These are phyloP conservation scores for Xyliphius kryptos DNA, from an alignment of 2,113 vertebrate species.

Conservation along the genomic window DNA sequence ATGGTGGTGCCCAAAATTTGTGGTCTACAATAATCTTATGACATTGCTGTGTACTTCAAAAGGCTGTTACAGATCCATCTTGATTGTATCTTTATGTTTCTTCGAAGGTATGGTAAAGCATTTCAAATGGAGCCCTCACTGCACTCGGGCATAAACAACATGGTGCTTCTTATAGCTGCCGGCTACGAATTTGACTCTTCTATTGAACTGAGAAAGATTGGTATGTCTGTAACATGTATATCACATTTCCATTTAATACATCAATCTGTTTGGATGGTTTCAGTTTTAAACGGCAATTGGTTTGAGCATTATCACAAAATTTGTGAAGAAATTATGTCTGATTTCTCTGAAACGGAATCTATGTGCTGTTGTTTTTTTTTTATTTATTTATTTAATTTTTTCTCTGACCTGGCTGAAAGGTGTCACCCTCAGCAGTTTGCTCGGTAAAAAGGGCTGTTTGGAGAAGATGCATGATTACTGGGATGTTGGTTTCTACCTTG, in stretches of 20 bases:
- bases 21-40: no score
- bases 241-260: no score
- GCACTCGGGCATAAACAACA: slow-evolving; percentile 77
- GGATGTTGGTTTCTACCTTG: slow-evolving; percentile 88
- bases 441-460: slow-evolving; percentile 78
- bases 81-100: neutral
- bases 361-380: neutral
- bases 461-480: slow-evolving; percentile 88
- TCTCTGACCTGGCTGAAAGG: slow-evolving; percentile 54
- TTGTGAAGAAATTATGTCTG: no score
- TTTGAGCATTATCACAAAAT: no score
- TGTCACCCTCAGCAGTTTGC: slow-evolving; percentile 76
- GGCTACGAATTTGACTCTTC: slow-evolving; percentile 79
- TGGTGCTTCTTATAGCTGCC: slow-evolving; percentile 76
- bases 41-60: no score
- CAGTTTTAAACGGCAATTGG: no score
- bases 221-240: no score
- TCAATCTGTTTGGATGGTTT: no score
- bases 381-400: neutral
- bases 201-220: slow-evolving; percentile 73
- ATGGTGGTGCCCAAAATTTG: no score
- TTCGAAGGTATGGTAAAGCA: slow-evolving; percentile 79
- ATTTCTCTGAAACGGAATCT: no score
- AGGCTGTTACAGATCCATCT: no score
- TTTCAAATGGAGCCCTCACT: slow-evolving; percentile 79